Base-by-base conservation (phyloP, 92 coral and sea anemone species). In the Blastomussa wellsi region DNA sequence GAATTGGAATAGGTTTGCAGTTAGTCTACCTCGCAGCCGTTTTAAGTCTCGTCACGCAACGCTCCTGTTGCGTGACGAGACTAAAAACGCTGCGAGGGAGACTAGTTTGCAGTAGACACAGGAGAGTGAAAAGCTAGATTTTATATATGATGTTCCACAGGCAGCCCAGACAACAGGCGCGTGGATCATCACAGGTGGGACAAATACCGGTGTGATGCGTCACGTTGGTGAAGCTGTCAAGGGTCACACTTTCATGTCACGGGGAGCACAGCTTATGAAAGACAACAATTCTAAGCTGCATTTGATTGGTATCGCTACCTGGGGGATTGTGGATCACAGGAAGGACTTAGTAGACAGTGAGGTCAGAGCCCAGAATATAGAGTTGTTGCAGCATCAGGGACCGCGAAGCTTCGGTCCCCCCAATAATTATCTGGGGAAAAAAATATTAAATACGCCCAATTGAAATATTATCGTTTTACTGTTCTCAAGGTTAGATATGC, bases 181-280 rank as follows among this genome's bases (percentile, higher is more conserved):
- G 1, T 94, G 98, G 98, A 94, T 94, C 74, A 71, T 94, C 78
- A 94, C 98, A 1, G 98, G 98, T 2, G 98, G 98, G 19, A 94
- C 98, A 53, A 94, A 94, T 84, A 94, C 98, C 16, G 98, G 98
- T 24, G 98, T 94, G 16, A 94, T 94, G 98, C 95, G 94, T 76
- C 95, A 94, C 82, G 95, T 94, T 76, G 98, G 98, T 4, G 98
- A 94, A 39, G 98, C 98, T 3, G 98, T 94, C 29, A 92, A 92
- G 36, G 98, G 98, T 59, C 95, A 92, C 42, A 85, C 94, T 0
- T 90, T 92, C 76, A 90, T 89, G 93, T 90, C 98, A 86, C 90
- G 93, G 12, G 84, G 90, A 35, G 90, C 79, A 19, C 87, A 72
- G 70, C 69, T 65, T 55, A 2, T 47, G 32, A 77, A 83, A 51